Base-by-base conservation (phyloP, 2,888 invertebrate genomes). In the Drosophila dives region DNA sequence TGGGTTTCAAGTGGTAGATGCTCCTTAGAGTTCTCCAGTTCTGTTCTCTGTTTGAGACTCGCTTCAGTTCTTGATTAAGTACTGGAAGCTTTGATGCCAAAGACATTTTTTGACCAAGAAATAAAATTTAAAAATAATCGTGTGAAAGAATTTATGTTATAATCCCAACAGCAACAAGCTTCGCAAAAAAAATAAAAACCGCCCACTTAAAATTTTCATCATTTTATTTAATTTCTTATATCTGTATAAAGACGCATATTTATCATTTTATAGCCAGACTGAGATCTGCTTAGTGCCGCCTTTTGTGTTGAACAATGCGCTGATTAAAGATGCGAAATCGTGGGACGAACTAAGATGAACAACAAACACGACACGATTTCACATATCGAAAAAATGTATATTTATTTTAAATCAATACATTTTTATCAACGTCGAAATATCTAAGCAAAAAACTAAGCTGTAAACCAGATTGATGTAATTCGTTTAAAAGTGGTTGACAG, bases 291-390 rank as follows among this genome's bases (percentile, higher is more conserved):
- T 75, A 42, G 61, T 65, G 56, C 61, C 40, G 45, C 20, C 45
- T 45, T 73, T 76, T 80, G 69, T 68, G 69, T 42, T 58, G 51
- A 80, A 85, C 84, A 84, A 84, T 89, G 83, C 72, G 83, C 77
- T 89, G 88, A 80, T 86, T 90, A 86, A 90, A 86, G 77, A 90
- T 90, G 85, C 88, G 68, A 87, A 89, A 84, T 87, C 91, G 86
- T 89, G 80, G 55, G 77, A 72, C 53, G 77, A 71, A 64, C 55
- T 58, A 55, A 49, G 32, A 63, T 66, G 66, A 17, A 38, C 20
- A n/a, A 29, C 26, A 54, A 63, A 71, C 62, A 66, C 75, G 67
- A 75, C 73, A 77, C 72, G 67, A 80, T 61, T 80, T 53, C 50
- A 72, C 64, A 80, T 72, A 74, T 59, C 71, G 53, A 79, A 60